phyloP scores from a whole-genome alignment of 2,113 vertebrate species.

The Prionailurus viverrinus region DNA sequence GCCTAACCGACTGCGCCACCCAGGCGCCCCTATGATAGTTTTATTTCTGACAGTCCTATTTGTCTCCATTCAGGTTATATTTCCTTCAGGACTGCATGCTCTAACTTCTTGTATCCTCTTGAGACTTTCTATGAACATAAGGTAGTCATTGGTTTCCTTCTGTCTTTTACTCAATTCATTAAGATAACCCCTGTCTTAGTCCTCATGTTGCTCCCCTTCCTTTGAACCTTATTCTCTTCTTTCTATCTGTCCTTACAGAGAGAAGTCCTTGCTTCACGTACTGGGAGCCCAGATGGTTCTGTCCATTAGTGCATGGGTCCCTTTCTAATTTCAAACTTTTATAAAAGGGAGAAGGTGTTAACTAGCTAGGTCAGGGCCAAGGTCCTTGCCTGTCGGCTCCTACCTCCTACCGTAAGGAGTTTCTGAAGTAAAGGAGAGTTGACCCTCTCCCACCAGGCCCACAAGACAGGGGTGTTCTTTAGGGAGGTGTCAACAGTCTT shows the following conservation, averaged over 20 bases:
- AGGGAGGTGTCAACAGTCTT: not conserved
- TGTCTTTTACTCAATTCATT: not conserved
- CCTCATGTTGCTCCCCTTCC: not conserved
- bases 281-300: not conserved
- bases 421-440: not conserved
- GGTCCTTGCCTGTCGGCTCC: not conserved
- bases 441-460: not conserved
- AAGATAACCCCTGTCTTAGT: not conserved
- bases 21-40: not conserved
- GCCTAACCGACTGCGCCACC: too few relatives aligned
- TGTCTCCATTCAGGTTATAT: not conserved
- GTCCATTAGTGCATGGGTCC: not conserved
- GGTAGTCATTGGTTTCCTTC: constrained; percentile 17
- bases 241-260: not conserved
- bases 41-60: not conserved
- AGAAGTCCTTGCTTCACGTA: not conserved
- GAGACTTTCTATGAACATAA: not conserved
- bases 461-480: not conserved
- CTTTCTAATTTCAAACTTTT: not conserved
- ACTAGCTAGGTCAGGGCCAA: not conserved
- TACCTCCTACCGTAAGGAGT: not conserved
- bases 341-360: not conserved
- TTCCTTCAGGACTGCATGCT: not conserved
- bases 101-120: constrained; percentile 12
- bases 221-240: not conserved